Evolutionary conservation across 2,113 vertebrate genomes (phyloP), one percentile per base, ranked within the genome.

Genomic region (Tachycineta bicolor): DNA sequence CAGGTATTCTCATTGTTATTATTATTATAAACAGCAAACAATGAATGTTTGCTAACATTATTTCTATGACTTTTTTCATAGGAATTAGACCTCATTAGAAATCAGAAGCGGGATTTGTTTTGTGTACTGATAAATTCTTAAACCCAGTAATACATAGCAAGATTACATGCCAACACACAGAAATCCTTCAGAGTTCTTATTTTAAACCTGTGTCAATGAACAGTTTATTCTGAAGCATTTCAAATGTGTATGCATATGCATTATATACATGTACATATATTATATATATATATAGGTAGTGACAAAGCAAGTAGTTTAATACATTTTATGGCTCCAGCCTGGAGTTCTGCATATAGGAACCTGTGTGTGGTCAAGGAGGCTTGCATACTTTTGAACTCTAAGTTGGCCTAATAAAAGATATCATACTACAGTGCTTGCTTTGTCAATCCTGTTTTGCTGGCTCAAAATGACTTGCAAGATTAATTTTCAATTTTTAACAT

Each of bases 321-420:
- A 59, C n/a, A 25, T 95, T 93, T 96, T 96, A 62, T 86, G 85
- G 49, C 55, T 94, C 75, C 25, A 52, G 64, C 37, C 58, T 96
- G 94, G 78, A 86, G 58, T 89, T 94, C 60, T 95, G 33, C 75
- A 77, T 89, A 53, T 53, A 85, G 59, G 75, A 76, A 83, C 60
- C 93, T 96, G 90, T 90, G 25, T 97, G 97, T 91, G 83, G 94
- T 92, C 87, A 96, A 91, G 71, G 58, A 93, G 88, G 19, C 79
- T 95, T 96, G 92, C 80, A 84, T 97, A 87, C 93, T 94, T 98
- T 84, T 94, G 95, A 97, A 92, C 88, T 96, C 85, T 84, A 90
- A 95, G 83, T 79, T 96, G 96, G 94, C 67, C 95, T 96, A 95
- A 96, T 96, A 97, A 97, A 97, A 96, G 96, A 91, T 90, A 96